Percentiles rank a stretch among this genome's conserved stretches.
phyloP scores from a whole-genome alignment of 2,113 vertebrate genomes.

The Regulus satrapa region DNA sequence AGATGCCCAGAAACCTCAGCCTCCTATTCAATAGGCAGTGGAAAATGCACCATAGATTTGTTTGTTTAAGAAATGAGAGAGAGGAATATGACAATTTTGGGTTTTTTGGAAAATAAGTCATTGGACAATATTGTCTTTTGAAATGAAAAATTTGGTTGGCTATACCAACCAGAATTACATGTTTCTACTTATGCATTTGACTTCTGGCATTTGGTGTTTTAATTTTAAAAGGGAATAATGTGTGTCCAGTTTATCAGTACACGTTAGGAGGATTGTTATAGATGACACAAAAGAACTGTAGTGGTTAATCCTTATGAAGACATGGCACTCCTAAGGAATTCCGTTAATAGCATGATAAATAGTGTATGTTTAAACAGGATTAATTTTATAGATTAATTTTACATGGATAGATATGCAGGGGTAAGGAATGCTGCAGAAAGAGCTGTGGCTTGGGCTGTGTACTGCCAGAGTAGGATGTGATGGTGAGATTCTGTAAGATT shows the following conservation, averaged over 20 bases:
- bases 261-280: neutral
- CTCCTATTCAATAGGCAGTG: neutral
- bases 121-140: neutral
- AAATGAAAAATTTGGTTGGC: neutral
- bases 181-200: neutral
- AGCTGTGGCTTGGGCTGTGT: neutral
- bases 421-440: neutral
- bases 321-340: neutral
- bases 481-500: neutral
- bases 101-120: neutral
- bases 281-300: neutral
- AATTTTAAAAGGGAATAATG: neutral
- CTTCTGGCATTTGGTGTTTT: neutral
- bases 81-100: neutral
- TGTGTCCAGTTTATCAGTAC: neutral
- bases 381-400: neutral
- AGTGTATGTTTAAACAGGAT: neutral
- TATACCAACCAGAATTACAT: neutral
- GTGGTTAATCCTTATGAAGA: neutral
- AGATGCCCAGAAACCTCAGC: neutral
- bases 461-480: neutral
- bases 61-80: neutral
- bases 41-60: neutral
- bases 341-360: neutral
- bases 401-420: neutral